Evolutionary conservation across 2,888 invertebrate species (phyloP).

Genomic region (Ditylenchus weischeri): DNA sequence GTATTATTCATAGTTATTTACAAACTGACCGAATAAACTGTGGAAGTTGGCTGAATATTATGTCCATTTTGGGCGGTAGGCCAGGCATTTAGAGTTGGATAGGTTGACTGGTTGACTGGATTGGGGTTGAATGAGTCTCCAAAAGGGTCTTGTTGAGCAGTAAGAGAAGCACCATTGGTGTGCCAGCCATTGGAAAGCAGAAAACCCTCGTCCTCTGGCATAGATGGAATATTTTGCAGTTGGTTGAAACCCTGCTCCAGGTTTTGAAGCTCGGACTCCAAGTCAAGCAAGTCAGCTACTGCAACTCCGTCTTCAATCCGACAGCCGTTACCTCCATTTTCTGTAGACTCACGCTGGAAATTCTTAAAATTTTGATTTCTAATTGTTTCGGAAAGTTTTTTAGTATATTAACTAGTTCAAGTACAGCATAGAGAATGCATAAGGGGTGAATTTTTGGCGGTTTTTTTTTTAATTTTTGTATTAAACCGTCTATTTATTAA

Average conservation of each 20-base stretch:
- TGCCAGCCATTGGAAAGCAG: slow-evolving; percentile 4
- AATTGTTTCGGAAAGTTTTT: not conserved
- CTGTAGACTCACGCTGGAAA: slow-evolving; percentile 19
- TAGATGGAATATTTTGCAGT: slow-evolving; percentile 44
- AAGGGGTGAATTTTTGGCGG: too few species aligned
- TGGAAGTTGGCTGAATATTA: too few species aligned
- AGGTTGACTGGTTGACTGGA: not conserved
- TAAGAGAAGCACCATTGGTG: not conserved
- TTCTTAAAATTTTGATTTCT: slow-evolving; percentile 19
- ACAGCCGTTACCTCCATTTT: slow-evolving; percentile 9
- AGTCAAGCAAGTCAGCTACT: slow-evolving; percentile 56
- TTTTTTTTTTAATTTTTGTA: too few species aligned
- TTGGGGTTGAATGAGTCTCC: slow-evolving; percentile 32
- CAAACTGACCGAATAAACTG: too few species aligned
- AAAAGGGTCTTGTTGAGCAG: slow-evolving; percentile 33
- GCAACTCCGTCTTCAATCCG: slow-evolving; percentile 43
- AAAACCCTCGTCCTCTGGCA: slow-evolving; percentile 39
- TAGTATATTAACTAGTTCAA: too few species aligned
- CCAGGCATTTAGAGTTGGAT: not conserved
- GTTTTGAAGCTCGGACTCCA: slow-evolving; percentile 55
- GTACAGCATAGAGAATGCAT: too few species aligned
- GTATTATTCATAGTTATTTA: too few species aligned
- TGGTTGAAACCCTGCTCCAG: slow-evolving; percentile 55
- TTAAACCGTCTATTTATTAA: too few species aligned
- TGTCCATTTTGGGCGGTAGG: too few species aligned